Percentiles rank a stretch among this genome's conserved stretches.
These are phyloP conservation scores for Ametastegia equiseti DNA, from an alignment of 2,888 invertebrate species.

Conservation along the genomic window DNA sequence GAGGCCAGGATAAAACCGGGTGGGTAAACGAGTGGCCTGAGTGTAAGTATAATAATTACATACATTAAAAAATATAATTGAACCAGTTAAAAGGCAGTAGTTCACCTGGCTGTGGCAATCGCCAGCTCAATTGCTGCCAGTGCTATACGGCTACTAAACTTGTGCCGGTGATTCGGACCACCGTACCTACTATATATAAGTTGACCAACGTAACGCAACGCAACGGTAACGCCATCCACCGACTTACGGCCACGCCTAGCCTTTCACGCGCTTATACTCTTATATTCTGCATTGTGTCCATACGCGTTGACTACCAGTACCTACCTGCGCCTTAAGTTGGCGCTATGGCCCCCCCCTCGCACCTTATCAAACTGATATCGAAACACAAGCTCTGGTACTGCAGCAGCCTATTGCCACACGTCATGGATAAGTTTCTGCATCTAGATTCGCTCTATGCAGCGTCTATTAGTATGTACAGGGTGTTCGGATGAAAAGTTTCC, in stretches of 20 bases:
- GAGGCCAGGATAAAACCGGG: not conserved
- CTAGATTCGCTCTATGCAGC: not conserved
- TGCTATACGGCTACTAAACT: too few relatives aligned
- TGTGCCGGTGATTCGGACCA: not conserved
- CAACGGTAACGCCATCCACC: too few relatives aligned
- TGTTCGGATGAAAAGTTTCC: too few relatives aligned
- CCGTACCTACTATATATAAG: not conserved
- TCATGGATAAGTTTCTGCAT: slow-evolving; percentile 16
- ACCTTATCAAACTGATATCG: slow-evolving; percentile 42
- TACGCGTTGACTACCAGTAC: not conserved
- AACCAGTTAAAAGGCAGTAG: slow-evolving; percentile 28
- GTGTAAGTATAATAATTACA: slow-evolving; percentile 34
- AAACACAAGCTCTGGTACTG: slow-evolving; percentile 22
- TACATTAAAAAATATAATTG: slow-evolving; percentile 39
- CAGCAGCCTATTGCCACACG: slow-evolving; percentile 31
- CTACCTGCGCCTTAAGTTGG: not conserved
- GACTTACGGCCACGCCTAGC: slow-evolving; percentile 43
- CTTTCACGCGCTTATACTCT: too few relatives aligned
- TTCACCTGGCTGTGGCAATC: slow-evolving; percentile 21
- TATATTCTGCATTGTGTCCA: slow-evolving; percentile 39
- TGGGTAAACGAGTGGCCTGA: not conserved
- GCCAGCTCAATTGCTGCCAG: too few relatives aligned
- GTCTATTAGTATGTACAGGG: not conserved
- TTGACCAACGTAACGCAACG: slow-evolving; percentile 41
- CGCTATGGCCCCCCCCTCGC: not conserved